Percentiles rank a stretch among this genome's conserved stretches.
phyloP scores from a whole-genome alignment of 2,888 invertebrate genomes.

The Diabrotica balteata region DNA sequence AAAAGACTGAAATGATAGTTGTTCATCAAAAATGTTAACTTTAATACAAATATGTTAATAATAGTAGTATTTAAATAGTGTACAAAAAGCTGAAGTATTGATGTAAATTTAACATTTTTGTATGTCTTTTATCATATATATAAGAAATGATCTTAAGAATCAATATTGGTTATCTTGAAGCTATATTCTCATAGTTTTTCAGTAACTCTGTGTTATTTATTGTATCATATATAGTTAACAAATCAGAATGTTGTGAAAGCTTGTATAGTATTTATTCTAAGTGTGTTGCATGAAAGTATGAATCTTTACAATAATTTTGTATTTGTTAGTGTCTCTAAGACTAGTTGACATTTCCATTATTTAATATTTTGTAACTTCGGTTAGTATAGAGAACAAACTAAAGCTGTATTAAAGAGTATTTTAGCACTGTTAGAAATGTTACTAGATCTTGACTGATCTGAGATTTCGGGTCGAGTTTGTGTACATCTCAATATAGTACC shows the following conservation, averaged over 20 bases:
- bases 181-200: slow-evolving; percentile 4
- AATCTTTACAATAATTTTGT: neutral
- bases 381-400: neutral
- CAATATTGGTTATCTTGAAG: neutral
- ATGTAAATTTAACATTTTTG: too few species aligned
- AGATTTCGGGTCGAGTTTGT: too few species aligned
- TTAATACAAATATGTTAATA: too few species aligned
- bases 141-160: neutral
- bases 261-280: slow-evolving; percentile 12
- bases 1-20: too few species aligned
- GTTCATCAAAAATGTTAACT: too few species aligned
- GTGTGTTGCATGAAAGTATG: slow-evolving; percentile 3
- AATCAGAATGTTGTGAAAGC: neutral
- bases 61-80: too few species aligned
- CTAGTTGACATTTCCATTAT: slow-evolving; percentile 8
- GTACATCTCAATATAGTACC: too few species aligned
- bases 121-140: too few species aligned
- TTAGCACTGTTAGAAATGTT: neutral
- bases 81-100: too few species aligned
- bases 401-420: slow-evolving; percentile 10
- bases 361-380: slow-evolving; percentile 3
- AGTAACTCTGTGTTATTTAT: slow-evolving; percentile 2
- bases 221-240: slow-evolving; percentile 8
- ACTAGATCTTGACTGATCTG: too few species aligned
- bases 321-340: neutral